A percentile compares a stretch with the other conserved stretches of the same genome.
These are phyloP conservation scores for Hypsopygia costalis DNA, from an alignment of 2,888 invertebrate genomes.

Conservation along the genomic window DNA sequence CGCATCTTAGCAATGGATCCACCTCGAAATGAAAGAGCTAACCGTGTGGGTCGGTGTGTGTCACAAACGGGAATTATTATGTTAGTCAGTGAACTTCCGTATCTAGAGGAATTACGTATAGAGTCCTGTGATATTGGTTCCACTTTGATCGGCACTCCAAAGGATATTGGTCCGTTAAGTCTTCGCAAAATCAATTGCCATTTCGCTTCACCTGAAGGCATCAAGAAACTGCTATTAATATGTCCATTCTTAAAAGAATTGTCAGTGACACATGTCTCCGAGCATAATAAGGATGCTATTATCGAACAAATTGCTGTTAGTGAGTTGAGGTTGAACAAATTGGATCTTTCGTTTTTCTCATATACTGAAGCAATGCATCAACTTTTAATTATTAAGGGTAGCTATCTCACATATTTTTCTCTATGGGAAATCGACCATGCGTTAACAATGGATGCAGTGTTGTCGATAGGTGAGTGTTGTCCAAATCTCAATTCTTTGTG, in stretches of 20 bases:
- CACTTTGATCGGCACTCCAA: slow-evolving; percentile 56
- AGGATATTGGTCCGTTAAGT: slow-evolving; percentile 59
- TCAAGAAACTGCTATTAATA: slow-evolving; percentile 61
- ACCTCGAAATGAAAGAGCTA: slow-evolving; percentile 64
- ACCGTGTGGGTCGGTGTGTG: slow-evolving; percentile 64
- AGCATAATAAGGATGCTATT: slow-evolving; percentile 65
- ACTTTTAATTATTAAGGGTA: slow-evolving; percentile 58
- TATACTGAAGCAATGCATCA: slow-evolving; percentile 59
- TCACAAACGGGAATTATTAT: slow-evolving; percentile 68
- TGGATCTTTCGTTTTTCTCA: slow-evolving; percentile 71
- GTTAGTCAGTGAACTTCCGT: slow-evolving; percentile 59
- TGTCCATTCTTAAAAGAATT: slow-evolving; percentile 66
- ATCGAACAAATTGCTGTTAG: slow-evolving; percentile 60
- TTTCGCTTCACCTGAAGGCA: slow-evolving; percentile 65
- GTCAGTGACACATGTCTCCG: slow-evolving; percentile 66
- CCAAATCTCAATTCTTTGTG: slow-evolving; percentile 63
- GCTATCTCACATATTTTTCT: slow-evolving; percentile 65
- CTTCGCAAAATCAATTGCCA: slow-evolving; percentile 70
- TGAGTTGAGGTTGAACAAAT: slow-evolving; percentile 50
- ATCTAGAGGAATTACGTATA: slow-evolving; percentile 64
- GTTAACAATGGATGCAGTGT: slow-evolving; percentile 55
- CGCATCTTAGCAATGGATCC: slow-evolving; percentile 69
- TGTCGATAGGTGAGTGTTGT: slow-evolving; percentile 60
- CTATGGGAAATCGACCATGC: slow-evolving; percentile 70
- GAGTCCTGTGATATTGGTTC: slow-evolving; percentile 76